Conservation (phyloP, 1,140 invertebrate genomes). For the Zaprionus kolodkinae region DNA sequence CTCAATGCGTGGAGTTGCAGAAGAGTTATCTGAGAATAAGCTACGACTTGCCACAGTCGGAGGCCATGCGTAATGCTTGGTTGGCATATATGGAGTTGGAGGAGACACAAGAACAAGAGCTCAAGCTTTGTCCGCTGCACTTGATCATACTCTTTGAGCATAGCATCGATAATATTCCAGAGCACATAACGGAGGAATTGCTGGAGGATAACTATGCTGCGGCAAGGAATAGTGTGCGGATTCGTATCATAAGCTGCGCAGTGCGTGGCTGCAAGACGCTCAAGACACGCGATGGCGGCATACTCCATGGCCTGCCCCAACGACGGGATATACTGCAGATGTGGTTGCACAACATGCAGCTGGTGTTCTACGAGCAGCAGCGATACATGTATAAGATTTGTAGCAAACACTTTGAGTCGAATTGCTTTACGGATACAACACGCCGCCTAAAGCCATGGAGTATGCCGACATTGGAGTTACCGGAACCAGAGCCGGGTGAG, state of each 20-base stretch:
- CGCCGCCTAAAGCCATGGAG: slow-evolving; percentile 55
- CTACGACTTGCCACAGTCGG: slow-evolving; percentile 38
- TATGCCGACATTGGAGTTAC: slow-evolving; percentile 61
- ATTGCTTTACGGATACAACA: slow-evolving; percentile 38
- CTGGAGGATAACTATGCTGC: slow-evolving; percentile 41
- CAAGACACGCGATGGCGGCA: slow-evolving; percentile 47
- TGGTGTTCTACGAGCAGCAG: slow-evolving; percentile 50
- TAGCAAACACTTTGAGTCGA: slow-evolving; percentile 62
- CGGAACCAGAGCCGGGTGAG: slow-evolving; percentile 16
- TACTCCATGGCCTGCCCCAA: slow-evolving; percentile 57
- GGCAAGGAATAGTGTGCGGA: slow-evolving; percentile 41
- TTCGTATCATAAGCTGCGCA: slow-evolving; percentile 50
- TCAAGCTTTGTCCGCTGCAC: slow-evolving; percentile 58
- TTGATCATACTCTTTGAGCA: slow-evolving; percentile 55
- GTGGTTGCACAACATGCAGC: slow-evolving; percentile 68
- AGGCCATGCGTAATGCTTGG: slow-evolving; percentile 43
- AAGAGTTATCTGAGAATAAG: slow-evolving; percentile 32
- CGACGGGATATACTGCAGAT: slow-evolving; percentile 53
- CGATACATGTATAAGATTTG: slow-evolving; percentile 66
- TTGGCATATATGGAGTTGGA: slow-evolving; percentile 35
- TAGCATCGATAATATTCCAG: slow-evolving; percentile 38
- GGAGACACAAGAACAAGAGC: slow-evolving; percentile 21
- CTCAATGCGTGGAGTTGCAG: slow-evolving; percentile 52
- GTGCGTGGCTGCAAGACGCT: slow-evolving; percentile 52
- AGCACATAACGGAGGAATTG: slow-evolving; percentile 21